Evolutionary conservation across 2,888 invertebrate species (phyloP), one percentile per base, ranked within the genome.

Genomic region (Endotricha flammealis): DNA sequence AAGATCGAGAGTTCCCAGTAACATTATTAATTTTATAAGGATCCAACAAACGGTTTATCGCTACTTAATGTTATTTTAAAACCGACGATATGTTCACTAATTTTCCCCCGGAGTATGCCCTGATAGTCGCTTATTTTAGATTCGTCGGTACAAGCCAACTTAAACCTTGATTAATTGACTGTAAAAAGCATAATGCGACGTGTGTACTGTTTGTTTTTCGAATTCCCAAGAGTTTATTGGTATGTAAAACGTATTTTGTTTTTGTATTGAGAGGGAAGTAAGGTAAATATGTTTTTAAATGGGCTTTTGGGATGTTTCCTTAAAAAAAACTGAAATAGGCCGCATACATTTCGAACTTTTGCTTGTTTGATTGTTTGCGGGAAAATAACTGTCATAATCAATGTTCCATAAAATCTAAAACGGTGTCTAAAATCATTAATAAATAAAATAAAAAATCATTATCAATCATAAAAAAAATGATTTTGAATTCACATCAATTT

Each of bases 61-160:
- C 77, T 66, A 65, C 71, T 82, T 75, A 79, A 70, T 77, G 78
- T 79, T 75, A 76, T 80, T 81, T 73, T 71, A 62, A 77, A 76
- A 71, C 75, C 72, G 66, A 75, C 78, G 75, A 64, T 75, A 71
- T 69, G 76, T 63, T 62, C 58, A 53, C 48, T 59, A 58, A 69
- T 65, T 60, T 57, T 53, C 53, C 49, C 32, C 35, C 41, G 44
- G 31, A 44, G 53, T 44, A 48, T 50, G 54, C 32, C 42, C 48
- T 48, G 42, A 53, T 51, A 43, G 49, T 58, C 49, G 62, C 65
- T 69, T 67, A 70, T 74, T 74, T 76, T 61, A 56, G 58, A 62
- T 62, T 51, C 44, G 48, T 48, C 56, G 54, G 51, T 59, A 57
- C 61, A 59, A 46, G 46, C 57, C 47, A 65, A 63, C 54, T 64